Evolutionary conservation across 1,140 invertebrate genomes (phyloP).

Genomic region (Pygmarrhopalites habei): DNA sequence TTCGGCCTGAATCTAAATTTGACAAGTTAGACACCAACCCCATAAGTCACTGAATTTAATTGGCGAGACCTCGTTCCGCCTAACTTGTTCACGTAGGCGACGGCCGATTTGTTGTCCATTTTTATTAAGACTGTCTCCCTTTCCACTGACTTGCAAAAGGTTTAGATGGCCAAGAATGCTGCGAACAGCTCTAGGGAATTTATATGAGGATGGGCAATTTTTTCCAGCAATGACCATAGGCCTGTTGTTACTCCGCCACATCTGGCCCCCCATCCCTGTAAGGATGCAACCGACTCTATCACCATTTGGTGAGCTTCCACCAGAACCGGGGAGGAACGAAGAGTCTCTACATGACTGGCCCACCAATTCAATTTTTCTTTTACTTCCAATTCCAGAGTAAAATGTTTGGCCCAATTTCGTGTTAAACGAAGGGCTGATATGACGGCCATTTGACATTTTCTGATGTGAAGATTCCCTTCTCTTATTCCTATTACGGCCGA

Average conservation of each 20-base stretch:
- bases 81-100: conserved; percentile 9
- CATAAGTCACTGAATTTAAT: conserved; percentile 9
- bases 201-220: conserved; percentile 6
- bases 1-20: background rate
- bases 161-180: conserved; percentile 8
- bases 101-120: conserved; percentile 15
- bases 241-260: background rate
- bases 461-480: background rate
- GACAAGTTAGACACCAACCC: conserved; percentile 1
- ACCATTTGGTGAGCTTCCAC: background rate
- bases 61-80: conserved; percentile 2
- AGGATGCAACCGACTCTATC: conserved; percentile 7
- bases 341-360: background rate
- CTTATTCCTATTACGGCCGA: background rate
- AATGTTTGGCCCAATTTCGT: background rate
- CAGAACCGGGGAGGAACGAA: background rate
- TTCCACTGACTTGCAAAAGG: background rate
- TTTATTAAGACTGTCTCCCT: background rate
- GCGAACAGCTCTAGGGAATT: conserved; percentile 17
- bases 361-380: conserved; percentile 8
- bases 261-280: conserved; percentile 2
- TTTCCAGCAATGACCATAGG: background rate
- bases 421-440: background rate
- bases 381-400: background rate
- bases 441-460: background rate